Conservation (phyloP, 2,113 vertebrate genomes). For the Callithrix jacchus region DNA sequence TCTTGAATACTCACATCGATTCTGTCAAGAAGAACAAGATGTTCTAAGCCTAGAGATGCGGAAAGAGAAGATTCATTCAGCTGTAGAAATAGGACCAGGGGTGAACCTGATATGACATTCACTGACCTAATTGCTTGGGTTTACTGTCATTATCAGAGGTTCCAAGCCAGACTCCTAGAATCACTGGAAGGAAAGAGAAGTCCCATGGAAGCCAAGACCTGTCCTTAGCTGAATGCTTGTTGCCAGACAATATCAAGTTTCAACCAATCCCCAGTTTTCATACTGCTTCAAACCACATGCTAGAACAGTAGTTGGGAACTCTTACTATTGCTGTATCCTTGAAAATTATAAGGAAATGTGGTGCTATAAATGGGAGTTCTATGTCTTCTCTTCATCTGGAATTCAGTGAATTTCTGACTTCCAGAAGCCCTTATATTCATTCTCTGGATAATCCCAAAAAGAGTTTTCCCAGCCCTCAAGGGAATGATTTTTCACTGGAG, state of each 20-base stretch:
- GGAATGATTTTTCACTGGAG: not conserved
- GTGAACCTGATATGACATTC: not conserved
- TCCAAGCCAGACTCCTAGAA: not conserved
- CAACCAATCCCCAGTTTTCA: not conserved
- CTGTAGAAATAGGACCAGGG: not conserved
- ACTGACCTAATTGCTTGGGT: not conserved
- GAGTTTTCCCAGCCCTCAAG: not conserved
- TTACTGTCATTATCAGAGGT: not conserved
- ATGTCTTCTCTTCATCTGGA: not conserved
- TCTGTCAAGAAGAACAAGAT: not conserved
- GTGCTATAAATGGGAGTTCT: not conserved
- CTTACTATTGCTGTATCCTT: not conserved
- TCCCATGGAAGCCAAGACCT: not conserved
- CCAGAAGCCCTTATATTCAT: not conserved
- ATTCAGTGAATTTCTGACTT: slow-evolving; percentile 7
- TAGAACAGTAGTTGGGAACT: not conserved
- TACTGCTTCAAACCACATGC: not conserved
- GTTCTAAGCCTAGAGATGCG: not conserved
- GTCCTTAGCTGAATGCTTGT: not conserved
- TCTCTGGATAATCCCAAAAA: not conserved
- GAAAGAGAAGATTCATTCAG: not conserved
- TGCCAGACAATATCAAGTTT: not conserved
- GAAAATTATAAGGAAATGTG: not conserved
- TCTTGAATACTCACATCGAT: not conserved
- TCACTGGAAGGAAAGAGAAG: not conserved